Base-by-base conservation (phyloP, 37 sponge, comb jelly and placozoan species). In the Haliclona indistincta region DNA sequence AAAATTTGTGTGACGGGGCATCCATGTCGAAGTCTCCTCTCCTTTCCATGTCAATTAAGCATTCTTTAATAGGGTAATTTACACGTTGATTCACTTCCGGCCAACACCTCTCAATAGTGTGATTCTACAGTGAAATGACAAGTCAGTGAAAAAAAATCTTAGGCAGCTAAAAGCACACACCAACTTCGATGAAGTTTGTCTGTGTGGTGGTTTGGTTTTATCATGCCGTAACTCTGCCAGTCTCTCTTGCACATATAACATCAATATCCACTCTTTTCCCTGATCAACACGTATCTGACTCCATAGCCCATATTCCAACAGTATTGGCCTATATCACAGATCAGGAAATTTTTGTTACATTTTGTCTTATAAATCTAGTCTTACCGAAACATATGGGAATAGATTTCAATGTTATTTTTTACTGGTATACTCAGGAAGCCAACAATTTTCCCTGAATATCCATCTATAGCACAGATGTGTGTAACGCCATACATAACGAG, bases 281-380 rank as follows among this genome's bases (percentile, higher is more conserved):
- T 84, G 71, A 67, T 89, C 90, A 15, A 89, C 81, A 37, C 85
- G 47, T 0, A 89, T 26, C 56, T 89, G 84, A 64, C 84, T 76
- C 84, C 84, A 89, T 4, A 89, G 40, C 25, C 90, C 90, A 68
- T 84, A 89, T 20, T 75, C 41, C 19, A 47, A 29, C 3, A 89
- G 33, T n/a, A 89, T 72, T 17, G 69, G 63, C 74, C 82, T 83
- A 32, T 28, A 70, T 1, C 35, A 17, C 7, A 39, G 22, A 17
- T 60, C 37, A 25, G 7, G 33, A 43, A 8, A 56, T 20, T 26
- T 33, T 56, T 34, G 15, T 43, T 11, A n/a, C 43, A 25, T 76
- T 4, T 44, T 32, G 26, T 39, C 7, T 67, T 33, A 20, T 45
- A 25, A 35, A 38, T 58, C 20, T 2, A 64, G 20, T 71, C 36